A percentile compares a stretch with the other conserved stretches of the same genome.
These are phyloP conservation scores for Halcyon malimbica DNA, from an alignment of 2,113 vertebrate genomes.

Conservation along the genomic window DNA sequence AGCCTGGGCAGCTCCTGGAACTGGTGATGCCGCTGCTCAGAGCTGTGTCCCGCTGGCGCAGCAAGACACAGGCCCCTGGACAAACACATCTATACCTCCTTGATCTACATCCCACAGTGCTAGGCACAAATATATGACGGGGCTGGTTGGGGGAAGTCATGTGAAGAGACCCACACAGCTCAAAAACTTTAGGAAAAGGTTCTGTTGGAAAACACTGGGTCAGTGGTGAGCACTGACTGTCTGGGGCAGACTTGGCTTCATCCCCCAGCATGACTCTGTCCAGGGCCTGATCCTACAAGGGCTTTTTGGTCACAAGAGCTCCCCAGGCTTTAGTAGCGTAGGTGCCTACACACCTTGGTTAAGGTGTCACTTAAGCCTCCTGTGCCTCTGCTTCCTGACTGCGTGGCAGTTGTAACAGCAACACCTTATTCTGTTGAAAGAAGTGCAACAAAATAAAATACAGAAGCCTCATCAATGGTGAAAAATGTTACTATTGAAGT, in stretches of 20 bases:
- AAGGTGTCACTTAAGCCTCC: neutral
- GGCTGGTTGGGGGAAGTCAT: fast-evolving
- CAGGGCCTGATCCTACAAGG: neutral
- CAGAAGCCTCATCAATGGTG: neutral
- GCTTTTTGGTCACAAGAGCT: neutral
- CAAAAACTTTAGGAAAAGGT: neutral
- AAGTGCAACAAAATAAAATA: neutral
- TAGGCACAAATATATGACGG: neutral
- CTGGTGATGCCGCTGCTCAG: neutral
- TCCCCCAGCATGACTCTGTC: neutral
- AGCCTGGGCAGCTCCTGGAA: neutral
- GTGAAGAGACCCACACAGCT: neutral
- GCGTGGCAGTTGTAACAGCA: neutral
- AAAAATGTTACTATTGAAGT: neutral
- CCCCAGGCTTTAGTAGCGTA: neutral
- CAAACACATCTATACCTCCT: neutral
- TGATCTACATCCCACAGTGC: fast-evolving
- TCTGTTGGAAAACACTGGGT: neutral
- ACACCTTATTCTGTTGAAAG: neutral
- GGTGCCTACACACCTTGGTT: neutral
- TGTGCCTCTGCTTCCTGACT: neutral
- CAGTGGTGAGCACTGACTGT: neutral
- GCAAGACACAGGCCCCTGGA: neutral
- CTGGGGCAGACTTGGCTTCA: neutral
- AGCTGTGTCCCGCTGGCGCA: fast-evolving